Base-by-base conservation (phyloP, 2,888 invertebrate genomes). In the Orthonevra nobilis region DNA sequence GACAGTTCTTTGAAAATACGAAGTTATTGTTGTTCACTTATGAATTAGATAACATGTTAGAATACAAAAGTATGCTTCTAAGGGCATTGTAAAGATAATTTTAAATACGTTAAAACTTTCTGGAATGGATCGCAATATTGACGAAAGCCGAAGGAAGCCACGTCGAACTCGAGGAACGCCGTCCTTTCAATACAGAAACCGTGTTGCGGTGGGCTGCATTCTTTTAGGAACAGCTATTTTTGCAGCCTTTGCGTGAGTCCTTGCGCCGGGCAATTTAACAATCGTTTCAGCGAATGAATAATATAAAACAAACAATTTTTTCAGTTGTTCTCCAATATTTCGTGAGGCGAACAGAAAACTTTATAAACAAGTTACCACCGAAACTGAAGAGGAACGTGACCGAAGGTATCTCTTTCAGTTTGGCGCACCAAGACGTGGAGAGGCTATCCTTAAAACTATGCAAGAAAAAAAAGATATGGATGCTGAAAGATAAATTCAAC, bases 141-240 rank as follows among this genome's bases (percentile, higher is more conserved):
- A 92, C 89, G 89, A 89, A 54, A 90, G 89, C 81, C 90, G 90
- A 85, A 90, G 93, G 86, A 93, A 93, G 90, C 93, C 93, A 81
- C 90, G 93, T 87, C 90, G 91, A 89, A 87, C 92, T 72, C 90
- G 89, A 86, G 93, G 93, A 82, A 93, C 93, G 38, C 93, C 93
- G 40, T 91, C 92, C 48, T 91, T 89, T 81, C 85, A 83, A 75
- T 89, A 90, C 69, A 88, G 92, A 81, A 92, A 93, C 86, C 88
- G 89, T 69, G 88, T 91, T 81, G 91, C 90, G 7, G 82, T 88
- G 14, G 90, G 90, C 20, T 72, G 90, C 5, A 36, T 93, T 75
- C 86, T 87, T 28, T 44, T 90, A n/a, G 89, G 87, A 54, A 46
- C 82, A 4, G 46, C 79, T 2, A 17, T 85, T 7, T 88, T 88